These are phyloP conservation scores for Rhadina sibilatrix DNA, from an alignment of 2,113 vertebrate genomes.

Conservation along the genomic window DNA sequence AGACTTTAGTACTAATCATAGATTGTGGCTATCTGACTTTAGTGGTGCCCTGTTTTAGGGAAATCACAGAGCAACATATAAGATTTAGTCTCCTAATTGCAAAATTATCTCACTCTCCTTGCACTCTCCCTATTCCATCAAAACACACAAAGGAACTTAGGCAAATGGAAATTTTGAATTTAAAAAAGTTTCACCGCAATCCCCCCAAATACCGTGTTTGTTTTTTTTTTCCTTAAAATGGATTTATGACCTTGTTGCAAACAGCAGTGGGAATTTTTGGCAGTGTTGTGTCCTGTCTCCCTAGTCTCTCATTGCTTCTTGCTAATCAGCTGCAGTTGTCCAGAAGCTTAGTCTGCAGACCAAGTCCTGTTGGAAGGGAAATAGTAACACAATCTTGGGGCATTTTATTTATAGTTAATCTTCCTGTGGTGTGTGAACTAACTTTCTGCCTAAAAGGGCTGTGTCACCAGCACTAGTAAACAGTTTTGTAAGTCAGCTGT, in stretches of 20 bases:
- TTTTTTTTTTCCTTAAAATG: neutral
- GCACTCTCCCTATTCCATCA: neutral
- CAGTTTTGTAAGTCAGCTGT: neutral
- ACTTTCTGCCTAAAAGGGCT: neutral
- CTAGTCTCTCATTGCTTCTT: neutral
- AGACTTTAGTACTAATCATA: neutral
- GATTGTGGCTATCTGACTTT: neutral
- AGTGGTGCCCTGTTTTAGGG: neutral
- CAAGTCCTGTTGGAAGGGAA: neutral
- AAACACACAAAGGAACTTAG: neutral
- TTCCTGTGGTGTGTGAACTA: neutral
- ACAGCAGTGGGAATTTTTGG: neutral
- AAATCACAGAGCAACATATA: neutral
- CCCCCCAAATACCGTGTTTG: rapidly evolving
- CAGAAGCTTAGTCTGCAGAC: neutral
- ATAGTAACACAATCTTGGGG: neutral
- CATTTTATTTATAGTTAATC: neutral
- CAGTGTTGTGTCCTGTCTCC: neutral
- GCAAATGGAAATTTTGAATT: neutral
- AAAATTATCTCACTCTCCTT: neutral
- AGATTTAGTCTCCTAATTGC: neutral
- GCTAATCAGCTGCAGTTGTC: neutral
- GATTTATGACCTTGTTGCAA: neutral
- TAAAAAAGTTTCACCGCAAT: neutral
- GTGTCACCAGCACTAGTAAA: neutral